These are phyloP conservation scores for Drosophila kokeensis DNA, from an alignment of 2,888 invertebrate species.

Conservation along the genomic window DNA sequence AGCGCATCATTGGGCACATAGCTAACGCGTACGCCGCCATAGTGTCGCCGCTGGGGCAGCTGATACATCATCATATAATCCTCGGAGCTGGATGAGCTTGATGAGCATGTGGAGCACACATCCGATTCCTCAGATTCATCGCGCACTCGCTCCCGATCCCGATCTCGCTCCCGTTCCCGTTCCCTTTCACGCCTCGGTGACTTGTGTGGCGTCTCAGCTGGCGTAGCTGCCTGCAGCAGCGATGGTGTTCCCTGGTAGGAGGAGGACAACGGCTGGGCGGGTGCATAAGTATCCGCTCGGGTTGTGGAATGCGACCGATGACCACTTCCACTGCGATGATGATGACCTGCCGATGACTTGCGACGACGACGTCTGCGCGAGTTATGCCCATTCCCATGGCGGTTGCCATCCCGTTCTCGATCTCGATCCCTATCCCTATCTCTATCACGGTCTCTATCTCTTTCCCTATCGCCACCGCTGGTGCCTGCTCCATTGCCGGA, in stretches of 20 bases:
- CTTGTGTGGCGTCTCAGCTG: slow-evolving; percentile 46
- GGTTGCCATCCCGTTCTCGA: slow-evolving; percentile 64
- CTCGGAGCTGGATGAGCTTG: slow-evolving; percentile 92
- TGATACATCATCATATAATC: slow-evolving; percentile 95
- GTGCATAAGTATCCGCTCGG: slow-evolving; percentile 82
- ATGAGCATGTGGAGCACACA: slow-evolving; percentile 96
- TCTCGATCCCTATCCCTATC: slow-evolving; percentile 66
- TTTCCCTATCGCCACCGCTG: slow-evolving; percentile 33
- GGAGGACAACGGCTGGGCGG: slow-evolving; percentile 82
- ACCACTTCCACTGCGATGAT: slow-evolving; percentile 79
- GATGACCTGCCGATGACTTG: slow-evolving; percentile 81
- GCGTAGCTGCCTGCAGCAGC: slow-evolving; percentile 52
- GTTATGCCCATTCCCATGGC: slow-evolving; percentile 69
- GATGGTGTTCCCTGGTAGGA: slow-evolving; percentile 82
- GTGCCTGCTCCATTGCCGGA: slow-evolving; percentile 85
- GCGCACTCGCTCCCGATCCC: slow-evolving; percentile 48
- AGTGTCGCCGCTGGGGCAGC: slow-evolving; percentile 92
- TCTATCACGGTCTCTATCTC: slow-evolving; percentile 28
- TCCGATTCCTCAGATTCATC: slow-evolving; percentile 90
- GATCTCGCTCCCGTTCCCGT: slow-evolving; percentile 38
- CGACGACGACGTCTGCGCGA: slow-evolving; percentile 82
- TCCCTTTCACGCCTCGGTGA: slow-evolving; percentile 61
- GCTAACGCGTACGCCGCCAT: slow-evolving; percentile 95
- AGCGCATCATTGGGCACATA: slow-evolving; percentile 97
- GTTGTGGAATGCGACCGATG: slow-evolving; percentile 82